phyloP scores from a whole-genome alignment of 2,888 invertebrate genomes.

The Trilocha varians region DNA sequence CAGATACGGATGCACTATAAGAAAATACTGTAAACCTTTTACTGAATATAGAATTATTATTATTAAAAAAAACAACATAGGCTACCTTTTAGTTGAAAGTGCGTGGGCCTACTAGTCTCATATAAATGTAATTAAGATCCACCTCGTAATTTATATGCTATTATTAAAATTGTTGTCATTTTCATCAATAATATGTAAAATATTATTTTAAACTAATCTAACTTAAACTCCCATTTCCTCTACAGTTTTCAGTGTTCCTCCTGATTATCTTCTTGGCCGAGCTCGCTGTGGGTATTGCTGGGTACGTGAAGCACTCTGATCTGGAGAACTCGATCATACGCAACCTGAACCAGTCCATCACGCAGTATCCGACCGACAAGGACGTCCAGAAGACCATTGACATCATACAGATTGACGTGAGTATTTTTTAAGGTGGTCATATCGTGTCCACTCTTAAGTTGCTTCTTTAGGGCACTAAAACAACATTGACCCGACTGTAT shows the following conservation, averaged over 20 bases:
- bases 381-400: slow-evolving; percentile 85
- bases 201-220: background rate
- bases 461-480: too few species aligned
- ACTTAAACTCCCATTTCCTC: slow-evolving; percentile 2
- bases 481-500: too few species aligned
- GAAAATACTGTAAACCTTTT: too few species aligned
- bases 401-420: slow-evolving; percentile 88
- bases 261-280: slow-evolving; percentile 87
- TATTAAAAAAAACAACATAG: too few species aligned
- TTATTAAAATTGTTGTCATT: too few species aligned
- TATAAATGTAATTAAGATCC: too few species aligned
- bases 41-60: too few species aligned
- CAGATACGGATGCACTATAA: too few species aligned
- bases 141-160: too few species aligned
- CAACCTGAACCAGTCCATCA: slow-evolving; percentile 81
- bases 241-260: slow-evolving; percentile 83
- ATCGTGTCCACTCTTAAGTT: too few species aligned
- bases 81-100: too few species aligned
- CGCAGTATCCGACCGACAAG: slow-evolving; percentile 75
- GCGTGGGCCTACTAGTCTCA: too few species aligned
- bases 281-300: slow-evolving; percentile 87
- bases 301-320: slow-evolving; percentile 82
- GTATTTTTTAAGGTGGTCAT: slow-evolving; percentile 26
- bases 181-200: background rate
- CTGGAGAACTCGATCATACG: slow-evolving; percentile 78